Conservation (phyloP, 2,888 invertebrate genomes). For the Nudaria mundana region DNA sequence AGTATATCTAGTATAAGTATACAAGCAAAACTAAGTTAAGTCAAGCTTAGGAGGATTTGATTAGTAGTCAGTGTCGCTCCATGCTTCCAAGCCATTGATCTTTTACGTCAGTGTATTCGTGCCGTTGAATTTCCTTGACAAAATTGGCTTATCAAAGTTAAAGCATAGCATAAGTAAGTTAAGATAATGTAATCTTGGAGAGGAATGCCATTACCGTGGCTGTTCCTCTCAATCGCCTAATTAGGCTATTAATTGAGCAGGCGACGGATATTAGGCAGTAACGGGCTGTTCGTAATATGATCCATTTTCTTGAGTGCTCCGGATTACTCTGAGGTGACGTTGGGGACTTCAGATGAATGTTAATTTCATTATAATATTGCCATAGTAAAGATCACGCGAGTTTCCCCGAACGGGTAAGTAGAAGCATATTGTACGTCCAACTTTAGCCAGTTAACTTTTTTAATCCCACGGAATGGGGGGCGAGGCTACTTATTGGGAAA, state of each 20-base stretch:
- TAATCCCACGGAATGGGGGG: no score
- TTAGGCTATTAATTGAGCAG: slow-evolving; percentile 49
- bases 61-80: neutral
- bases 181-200: slow-evolving; percentile 45
- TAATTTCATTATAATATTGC: neutral
- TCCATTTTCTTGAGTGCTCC: slow-evolving; percentile 35
- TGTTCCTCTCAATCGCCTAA: slow-evolving; percentile 45
- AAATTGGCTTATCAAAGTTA: slow-evolving; percentile 31
- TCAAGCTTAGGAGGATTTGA: no score
- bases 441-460: no score
- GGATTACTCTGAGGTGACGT: slow-evolving; percentile 29
- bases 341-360: neutral
- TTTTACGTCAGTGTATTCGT: neutral
- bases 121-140: slow-evolving; percentile 14
- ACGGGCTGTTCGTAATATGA: slow-evolving; percentile 29
- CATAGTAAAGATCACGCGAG: no score
- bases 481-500: no score
- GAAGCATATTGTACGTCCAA: no score
- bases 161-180: slow-evolving; percentile 32
- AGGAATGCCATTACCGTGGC: slow-evolving; percentile 44
- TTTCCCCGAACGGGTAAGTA: no score
- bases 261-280: slow-evolving; percentile 44
- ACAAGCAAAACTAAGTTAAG: no score
- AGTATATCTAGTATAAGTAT: no score
- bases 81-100: neutral